Conservation (phyloP, 2,113 vertebrate species). For the Muntiacus muntjak region DNA sequence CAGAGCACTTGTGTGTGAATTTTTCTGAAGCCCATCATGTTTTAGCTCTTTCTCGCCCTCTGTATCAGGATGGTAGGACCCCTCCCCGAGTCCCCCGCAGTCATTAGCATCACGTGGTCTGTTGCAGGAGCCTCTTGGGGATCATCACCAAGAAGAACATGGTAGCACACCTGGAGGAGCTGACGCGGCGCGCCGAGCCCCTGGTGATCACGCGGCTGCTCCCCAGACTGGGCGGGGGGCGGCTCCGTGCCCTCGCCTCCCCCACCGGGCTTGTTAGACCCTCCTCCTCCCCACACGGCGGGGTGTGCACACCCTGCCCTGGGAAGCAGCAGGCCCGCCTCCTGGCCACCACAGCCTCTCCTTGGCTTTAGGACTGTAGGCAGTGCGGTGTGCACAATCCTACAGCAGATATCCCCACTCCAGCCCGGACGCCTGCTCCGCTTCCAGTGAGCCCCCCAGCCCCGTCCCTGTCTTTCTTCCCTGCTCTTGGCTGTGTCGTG, state of each 20-base stretch:
- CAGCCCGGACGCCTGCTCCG: not conserved
- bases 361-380: not conserved
- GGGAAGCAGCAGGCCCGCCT: not conserved
- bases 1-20: conserved; percentile 66
- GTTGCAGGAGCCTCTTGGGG: conserved; percentile 99
- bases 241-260: not conserved
- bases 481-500: not conserved
- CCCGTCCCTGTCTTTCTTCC: not conserved
- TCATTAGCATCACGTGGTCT: conserved; percentile 96
- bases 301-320: not conserved
- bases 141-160: conserved; percentile 99
- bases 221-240: not conserved
- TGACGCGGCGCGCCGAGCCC: conserved; percentile 96
- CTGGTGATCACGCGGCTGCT: conserved; percentile 87
- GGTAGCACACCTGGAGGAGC: conserved; percentile 99
- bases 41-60: conserved; percentile 61
- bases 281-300: not conserved
- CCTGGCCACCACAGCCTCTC: not conserved
- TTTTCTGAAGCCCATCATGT: conserved; percentile 69
- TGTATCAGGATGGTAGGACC: conserved; percentile 78
- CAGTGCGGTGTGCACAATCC: not conserved
- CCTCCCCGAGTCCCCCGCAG: conserved; percentile 84
- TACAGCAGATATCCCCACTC: not conserved
- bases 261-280: not conserved
- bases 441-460: not conserved